Base-by-base conservation (phyloP, 2,797 vertebrate genomes). In the Myioborus miniatus region DNA sequence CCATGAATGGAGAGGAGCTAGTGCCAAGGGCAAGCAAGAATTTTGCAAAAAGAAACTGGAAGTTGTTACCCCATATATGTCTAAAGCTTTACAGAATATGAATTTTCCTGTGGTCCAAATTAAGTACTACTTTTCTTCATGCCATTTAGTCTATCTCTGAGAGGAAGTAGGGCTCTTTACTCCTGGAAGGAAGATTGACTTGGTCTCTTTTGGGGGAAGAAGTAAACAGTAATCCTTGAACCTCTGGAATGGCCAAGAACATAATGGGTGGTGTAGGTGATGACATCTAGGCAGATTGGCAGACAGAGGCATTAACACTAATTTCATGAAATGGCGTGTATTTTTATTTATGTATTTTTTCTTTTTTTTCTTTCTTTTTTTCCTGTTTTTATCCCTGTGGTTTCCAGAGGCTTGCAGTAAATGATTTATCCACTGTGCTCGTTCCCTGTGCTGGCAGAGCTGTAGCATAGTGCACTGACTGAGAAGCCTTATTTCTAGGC, bases 371-470 rank as follows among this genome's bases (percentile, higher is more conserved):
- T 8, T 10, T 18, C 3, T 29, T 32, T 37, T 15, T 8, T 19
- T 9, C 5, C 6, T 15, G 5, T 13, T 19, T 16, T 37, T 23
- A 10, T 6, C 2, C 3, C 65, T 88, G 52, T 96, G 92, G 84
- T 95, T 97, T 96, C 74, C 94, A 97, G 96, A 94, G 44, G 63
- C 93, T 85, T 90, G 85, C 91, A 84, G 91, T 94, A 88, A 86
- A 86, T 92, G 62, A 69, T 92, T 92, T 93, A 76, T 67, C 87
- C 85, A 83, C 87, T 93, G 65, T 93, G 72, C 89, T 96, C 82
- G 36, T 91, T 47, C 87, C 94, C 59, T 93, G 84, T 93, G 72
- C 89, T 92, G 95, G 74, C 94, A 93, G 91, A 94, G 69, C 96
- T 94, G 91, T 96, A 96, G 90, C 94, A 24, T 93, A 97, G 85